phyloP scores from a whole-genome alignment of 2,113 vertebrate species.

The Pipra filicauda region DNA sequence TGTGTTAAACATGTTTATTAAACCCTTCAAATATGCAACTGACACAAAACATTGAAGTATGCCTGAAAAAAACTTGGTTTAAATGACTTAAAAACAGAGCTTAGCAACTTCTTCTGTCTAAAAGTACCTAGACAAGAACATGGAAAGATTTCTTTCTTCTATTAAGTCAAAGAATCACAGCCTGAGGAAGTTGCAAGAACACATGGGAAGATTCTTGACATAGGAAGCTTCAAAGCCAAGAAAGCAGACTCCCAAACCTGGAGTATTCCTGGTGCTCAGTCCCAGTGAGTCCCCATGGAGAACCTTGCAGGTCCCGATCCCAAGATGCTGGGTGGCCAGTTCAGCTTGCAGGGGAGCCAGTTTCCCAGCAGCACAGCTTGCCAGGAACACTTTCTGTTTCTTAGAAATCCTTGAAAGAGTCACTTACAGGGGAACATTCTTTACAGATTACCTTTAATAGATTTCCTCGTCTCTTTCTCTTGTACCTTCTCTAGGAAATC shows the following conservation, averaged over 20 bases:
- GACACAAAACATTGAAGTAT: neutral
- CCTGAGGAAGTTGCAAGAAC: neutral
- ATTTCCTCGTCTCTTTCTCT: neutral
- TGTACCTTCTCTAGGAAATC: neutral
- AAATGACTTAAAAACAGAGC: neutral
- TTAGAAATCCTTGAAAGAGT: neutral
- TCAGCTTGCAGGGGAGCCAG: neutral
- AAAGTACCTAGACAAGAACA: neutral
- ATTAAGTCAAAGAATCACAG: neutral
- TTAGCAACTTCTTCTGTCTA: neutral
- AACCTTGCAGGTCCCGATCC: neutral
- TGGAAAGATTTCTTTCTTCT: neutral
- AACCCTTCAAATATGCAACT: neutral
- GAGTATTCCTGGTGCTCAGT: neutral
- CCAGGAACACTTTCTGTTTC: neutral
- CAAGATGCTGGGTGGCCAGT: accelerated
- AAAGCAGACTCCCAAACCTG: neutral
- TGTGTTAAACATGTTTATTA: neutral
- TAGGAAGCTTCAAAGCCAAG: neutral
- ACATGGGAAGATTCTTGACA: neutral
- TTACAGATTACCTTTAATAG: neutral
- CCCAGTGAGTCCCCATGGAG: neutral
- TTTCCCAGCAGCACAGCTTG: neutral
- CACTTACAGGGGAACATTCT: neutral
- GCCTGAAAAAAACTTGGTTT: neutral